Evolutionary conservation across 92 coral and sea anemone genomes (phyloP).

Genomic region (Epizoanthus ramosus): DNA sequence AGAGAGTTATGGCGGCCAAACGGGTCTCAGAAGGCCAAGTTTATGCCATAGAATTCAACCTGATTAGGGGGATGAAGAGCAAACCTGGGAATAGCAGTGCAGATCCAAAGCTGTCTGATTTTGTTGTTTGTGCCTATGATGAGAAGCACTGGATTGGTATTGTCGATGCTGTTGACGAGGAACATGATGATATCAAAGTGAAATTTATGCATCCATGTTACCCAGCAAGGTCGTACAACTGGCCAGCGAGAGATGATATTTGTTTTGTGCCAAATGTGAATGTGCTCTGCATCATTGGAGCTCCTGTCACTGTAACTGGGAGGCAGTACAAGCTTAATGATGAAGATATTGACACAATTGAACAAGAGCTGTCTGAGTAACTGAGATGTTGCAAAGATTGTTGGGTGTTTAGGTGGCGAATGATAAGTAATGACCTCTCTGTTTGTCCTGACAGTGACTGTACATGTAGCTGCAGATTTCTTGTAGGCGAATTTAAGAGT

Average conservation of each 20-base stretch:
- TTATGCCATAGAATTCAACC: slow-evolving; percentile 19
- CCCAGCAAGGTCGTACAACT: slow-evolving; percentile 46
- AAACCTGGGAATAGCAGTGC: neutral
- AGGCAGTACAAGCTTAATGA: slow-evolving; percentile 46
- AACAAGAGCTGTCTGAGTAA: slow-evolving; percentile 8
- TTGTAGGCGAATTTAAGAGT: no score
- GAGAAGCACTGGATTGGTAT: slow-evolving; percentile 41
- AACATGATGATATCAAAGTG: slow-evolving; percentile 43
- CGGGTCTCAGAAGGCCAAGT: slow-evolving; percentile 39
- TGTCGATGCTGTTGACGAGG: slow-evolving; percentile 33
- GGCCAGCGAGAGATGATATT: slow-evolving; percentile 39
- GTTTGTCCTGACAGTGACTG: no score
- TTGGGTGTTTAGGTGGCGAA: no score
- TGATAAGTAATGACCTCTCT: no score
- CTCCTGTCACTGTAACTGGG: slow-evolving; percentile 50
- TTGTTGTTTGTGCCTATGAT: slow-evolving; percentile 44
- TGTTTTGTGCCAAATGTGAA: slow-evolving; percentile 51
- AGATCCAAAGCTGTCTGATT: slow-evolving; percentile 40
- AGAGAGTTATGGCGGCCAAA: slow-evolving; percentile 48
- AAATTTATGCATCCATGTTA: slow-evolving; percentile 56
- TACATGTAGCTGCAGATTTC: no score
- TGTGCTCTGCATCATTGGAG: slow-evolving; percentile 40
- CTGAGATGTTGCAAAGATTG: no score
- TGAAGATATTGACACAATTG: slow-evolving; percentile 38
- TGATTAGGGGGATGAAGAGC: slow-evolving; percentile 10